Percentiles rank a stretch among this genome's conserved stretches.
phyloP scores from a whole-genome alignment of 2,113 vertebrate genomes.

The Erythrolamprus reginae region DNA sequence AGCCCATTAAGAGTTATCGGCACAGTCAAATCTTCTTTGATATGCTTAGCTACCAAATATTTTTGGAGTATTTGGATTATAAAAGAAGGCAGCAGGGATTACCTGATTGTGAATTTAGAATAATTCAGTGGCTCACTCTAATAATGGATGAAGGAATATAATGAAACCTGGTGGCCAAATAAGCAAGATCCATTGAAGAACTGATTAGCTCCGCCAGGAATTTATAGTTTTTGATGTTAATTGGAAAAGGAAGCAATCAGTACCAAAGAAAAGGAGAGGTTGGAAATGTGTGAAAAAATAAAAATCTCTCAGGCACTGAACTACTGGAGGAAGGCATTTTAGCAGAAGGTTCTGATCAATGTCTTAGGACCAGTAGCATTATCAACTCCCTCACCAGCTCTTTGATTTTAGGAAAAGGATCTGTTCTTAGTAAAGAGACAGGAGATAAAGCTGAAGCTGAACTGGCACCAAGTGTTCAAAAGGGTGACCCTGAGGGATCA shows the following conservation, averaged over 20 bases:
- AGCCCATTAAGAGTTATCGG: background rate
- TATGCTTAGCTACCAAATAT: rapidly evolving
- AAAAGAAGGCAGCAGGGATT: background rate
- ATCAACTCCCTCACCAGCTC: constrained; percentile 51
- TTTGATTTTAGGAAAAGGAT: constrained; percentile 52
- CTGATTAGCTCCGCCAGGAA: constrained; percentile 7
- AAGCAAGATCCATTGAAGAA: background rate
- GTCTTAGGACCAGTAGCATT: constrained; percentile 53
- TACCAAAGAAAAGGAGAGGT: constrained; percentile 43
- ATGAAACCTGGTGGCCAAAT: constrained; percentile 3
- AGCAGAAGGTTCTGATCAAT: constrained; percentile 49
- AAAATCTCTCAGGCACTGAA: constrained; percentile 41
- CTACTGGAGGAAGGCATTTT: constrained; percentile 49
- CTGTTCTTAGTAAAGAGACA: constrained; percentile 40
- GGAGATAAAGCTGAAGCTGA: constrained; percentile 35
- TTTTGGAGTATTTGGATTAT: rapidly evolving
- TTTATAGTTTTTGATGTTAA: constrained; percentile 45
- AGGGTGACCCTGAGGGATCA: constrained; percentile 20
- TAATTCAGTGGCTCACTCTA: constrained; percentile 21
- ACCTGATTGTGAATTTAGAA: constrained; percentile 25
- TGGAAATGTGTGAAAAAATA: constrained; percentile 29
- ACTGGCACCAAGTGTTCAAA: constrained; percentile 49
- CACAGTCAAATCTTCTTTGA: background rate
- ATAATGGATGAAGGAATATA: constrained; percentile 30
- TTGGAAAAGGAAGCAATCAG: constrained; percentile 37